Conservation (phyloP, 1,140 invertebrate genomes). For the Phymorhynchus buccinoides region DNA sequence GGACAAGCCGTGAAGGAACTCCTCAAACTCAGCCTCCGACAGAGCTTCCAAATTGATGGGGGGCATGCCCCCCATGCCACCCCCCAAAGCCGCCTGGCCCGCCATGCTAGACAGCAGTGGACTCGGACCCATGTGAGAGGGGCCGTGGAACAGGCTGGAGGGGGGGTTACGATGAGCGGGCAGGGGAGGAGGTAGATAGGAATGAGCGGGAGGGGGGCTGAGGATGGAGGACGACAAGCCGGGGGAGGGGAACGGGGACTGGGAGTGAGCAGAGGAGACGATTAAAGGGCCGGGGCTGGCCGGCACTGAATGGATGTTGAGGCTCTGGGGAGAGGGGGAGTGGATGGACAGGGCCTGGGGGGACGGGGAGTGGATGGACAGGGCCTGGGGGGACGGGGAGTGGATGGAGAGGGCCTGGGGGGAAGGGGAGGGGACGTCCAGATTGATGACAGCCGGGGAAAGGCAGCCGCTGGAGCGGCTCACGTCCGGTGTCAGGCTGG, state of each 20-base stretch:
- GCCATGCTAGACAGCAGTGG: slow-evolving; percentile 38
- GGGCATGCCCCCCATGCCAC: slow-evolving; percentile 42
- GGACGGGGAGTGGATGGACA: slow-evolving; percentile 51
- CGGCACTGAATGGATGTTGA: slow-evolving; percentile 47
- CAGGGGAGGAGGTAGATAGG: slow-evolving; percentile 44
- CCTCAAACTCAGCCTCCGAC: slow-evolving; percentile 64
- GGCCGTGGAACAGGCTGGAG: slow-evolving; percentile 36
- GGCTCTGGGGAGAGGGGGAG: slow-evolving; percentile 51
- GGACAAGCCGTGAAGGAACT: slow-evolving; percentile 65
- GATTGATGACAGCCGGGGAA: slow-evolving; percentile 64
- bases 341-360: slow-evolving; percentile 54
- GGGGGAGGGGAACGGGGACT: slow-evolving; percentile 55
- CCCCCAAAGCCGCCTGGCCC: slow-evolving; percentile 24
- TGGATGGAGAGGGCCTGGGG: slow-evolving; percentile 53
- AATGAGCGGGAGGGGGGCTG: slow-evolving; percentile 49
- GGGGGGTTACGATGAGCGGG: slow-evolving; percentile 47
- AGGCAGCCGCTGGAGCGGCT: slow-evolving; percentile 52
- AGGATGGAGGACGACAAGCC: slow-evolving; percentile 43
- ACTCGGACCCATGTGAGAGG: slow-evolving; percentile 28
- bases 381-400: slow-evolving; percentile 54
- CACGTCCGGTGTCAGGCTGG: slow-evolving; percentile 39
- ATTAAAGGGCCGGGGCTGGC: slow-evolving; percentile 35
- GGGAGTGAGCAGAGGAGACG: slow-evolving; percentile 46
- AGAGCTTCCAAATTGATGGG: slow-evolving; percentile 52
- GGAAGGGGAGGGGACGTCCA: slow-evolving; percentile 63